phyloP scores from a whole-genome alignment of 2,113 vertebrate genomes.

The Chauna torquata region DNA sequence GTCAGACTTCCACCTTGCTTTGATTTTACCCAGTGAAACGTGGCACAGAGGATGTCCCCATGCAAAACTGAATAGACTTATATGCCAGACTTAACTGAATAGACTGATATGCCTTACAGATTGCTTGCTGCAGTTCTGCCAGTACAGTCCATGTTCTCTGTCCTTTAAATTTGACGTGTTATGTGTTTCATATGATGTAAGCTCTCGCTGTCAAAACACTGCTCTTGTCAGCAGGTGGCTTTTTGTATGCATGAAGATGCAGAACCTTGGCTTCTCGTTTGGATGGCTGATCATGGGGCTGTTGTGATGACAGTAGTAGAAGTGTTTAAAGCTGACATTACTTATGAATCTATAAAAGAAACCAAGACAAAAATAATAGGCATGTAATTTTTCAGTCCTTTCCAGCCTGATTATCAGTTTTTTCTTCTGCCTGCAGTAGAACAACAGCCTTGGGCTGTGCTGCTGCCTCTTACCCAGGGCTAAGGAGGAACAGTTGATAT shows the following conservation, averaged over 20 bases:
- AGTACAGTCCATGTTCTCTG: background rate
- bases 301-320: background rate
- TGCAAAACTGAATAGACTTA: background rate
- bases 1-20: background rate
- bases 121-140: background rate
- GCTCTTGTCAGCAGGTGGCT: background rate
- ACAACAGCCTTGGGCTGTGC: background rate
- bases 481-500: background rate
- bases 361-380: background rate
- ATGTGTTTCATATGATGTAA: background rate
- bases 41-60: background rate
- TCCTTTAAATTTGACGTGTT: background rate
- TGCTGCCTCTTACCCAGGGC: background rate
- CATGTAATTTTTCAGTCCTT: background rate
- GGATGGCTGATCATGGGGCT: rapidly evolving
- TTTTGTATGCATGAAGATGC: background rate
- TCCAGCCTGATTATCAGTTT: background rate
- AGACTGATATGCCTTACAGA: background rate
- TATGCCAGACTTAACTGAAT: background rate
- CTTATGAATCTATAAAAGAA: background rate
- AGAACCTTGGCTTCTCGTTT: background rate
- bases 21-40: background rate
- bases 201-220: background rate
- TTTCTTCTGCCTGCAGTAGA: background rate
- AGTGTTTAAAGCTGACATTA: background rate